These are phyloP conservation scores for Tortricodes alternella DNA, from an alignment of 2,888 invertebrate species.

Conservation along the genomic window DNA sequence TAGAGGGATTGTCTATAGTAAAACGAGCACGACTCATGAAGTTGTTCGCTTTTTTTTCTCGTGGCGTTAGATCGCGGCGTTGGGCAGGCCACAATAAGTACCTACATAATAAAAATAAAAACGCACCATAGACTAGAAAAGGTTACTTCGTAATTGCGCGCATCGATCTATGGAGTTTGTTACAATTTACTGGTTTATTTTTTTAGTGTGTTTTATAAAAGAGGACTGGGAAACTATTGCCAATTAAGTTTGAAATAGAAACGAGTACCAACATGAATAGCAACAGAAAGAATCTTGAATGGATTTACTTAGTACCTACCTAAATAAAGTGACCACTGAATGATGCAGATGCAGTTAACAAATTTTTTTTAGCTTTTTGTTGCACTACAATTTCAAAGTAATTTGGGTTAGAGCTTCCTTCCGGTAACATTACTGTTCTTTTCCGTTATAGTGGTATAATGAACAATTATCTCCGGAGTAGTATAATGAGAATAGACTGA, in stretches of 20 bases:
- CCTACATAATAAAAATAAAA: slow-evolving; percentile 50
- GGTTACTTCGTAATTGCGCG: slow-evolving; percentile 38
- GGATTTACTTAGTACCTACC: background rate
- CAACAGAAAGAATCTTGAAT: no score
- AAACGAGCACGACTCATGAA: slow-evolving; percentile 55
- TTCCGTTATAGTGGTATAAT: background rate
- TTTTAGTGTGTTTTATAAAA: background rate
- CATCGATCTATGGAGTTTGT: slow-evolving; percentile 37
- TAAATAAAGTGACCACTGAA: no score
- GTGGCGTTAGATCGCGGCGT: slow-evolving; percentile 41
- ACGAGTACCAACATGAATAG: no score
- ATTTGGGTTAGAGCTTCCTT: slow-evolving; percentile 4
- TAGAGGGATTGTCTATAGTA: slow-evolving; percentile 47
- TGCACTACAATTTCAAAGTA: no score
- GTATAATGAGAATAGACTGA: no score
- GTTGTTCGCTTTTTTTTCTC: slow-evolving; percentile 51
- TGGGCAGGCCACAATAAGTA: slow-evolving; percentile 43
- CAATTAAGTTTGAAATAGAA: no score
- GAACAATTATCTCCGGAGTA: background rate
- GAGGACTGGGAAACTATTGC: background rate
- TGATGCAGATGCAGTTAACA: no score
- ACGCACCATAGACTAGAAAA: slow-evolving; percentile 34
- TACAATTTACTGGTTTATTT: slow-evolving; percentile 13
- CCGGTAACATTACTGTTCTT: background rate
- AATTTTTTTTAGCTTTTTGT: no score